phyloP scores from a whole-genome alignment of 1,140 invertebrate species.

The Delia radicum region DNA sequence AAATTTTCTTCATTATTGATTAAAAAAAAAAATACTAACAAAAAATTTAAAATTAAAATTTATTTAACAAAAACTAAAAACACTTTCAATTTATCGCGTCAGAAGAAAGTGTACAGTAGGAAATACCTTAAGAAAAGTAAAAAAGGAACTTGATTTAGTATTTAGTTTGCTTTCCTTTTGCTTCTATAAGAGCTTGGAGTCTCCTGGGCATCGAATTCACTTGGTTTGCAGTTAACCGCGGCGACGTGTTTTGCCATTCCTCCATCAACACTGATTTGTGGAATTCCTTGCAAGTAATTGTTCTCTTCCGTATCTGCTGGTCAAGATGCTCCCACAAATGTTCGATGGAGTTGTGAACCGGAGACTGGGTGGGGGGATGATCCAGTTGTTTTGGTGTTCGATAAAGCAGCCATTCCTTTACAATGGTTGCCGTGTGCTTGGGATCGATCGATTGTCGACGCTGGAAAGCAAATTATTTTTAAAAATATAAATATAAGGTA shows the following conservation, averaged over 20 bases:
- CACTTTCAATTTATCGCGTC: slow-evolving; percentile 4
- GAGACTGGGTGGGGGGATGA: slow-evolving; percentile 8
- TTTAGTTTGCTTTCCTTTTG: slow-evolving; percentile 2
- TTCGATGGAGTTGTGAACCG: background rate
- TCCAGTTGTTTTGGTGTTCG: background rate
- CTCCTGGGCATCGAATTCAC: background rate
- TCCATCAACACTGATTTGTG: too few relatives aligned
- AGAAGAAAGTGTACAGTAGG: background rate
- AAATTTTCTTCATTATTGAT: too few relatives aligned
- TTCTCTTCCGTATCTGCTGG: background rate
- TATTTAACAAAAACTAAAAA: too few relatives aligned
- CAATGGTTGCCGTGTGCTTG: background rate
- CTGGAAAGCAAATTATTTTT: too few relatives aligned
- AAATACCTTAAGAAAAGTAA: background rate
- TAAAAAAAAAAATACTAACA: too few relatives aligned
- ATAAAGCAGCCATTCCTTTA: background rate
- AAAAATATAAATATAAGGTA: too few relatives aligned
- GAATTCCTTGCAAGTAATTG: too few relatives aligned
- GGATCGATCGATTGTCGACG: too few relatives aligned
- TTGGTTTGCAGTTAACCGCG: background rate
- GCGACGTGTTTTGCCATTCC: background rate
- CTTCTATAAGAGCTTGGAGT: background rate
- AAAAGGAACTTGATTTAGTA: too few relatives aligned
- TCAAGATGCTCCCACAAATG: slow-evolving; percentile 16
- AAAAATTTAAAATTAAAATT: too few relatives aligned